These are phyloP conservation scores for Sycophila sp. DNA, from an alignment of 1,140 invertebrate genomes.

Conservation along the genomic window DNA sequence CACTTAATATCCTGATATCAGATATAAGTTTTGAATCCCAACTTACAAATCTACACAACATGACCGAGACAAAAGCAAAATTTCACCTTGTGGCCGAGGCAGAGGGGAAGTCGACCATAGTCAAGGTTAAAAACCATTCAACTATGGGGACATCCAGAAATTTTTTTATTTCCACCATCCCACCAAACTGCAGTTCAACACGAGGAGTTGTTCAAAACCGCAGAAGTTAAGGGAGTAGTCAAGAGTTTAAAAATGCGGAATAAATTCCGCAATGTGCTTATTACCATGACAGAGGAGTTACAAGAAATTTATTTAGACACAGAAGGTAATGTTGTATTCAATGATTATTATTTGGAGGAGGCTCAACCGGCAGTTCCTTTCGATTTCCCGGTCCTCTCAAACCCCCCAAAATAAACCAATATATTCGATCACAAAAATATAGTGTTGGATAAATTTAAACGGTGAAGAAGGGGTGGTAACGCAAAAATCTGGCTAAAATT, in stretches of 20 bases:
- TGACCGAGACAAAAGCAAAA: constrained; percentile 31
- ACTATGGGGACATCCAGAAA: constrained; percentile 19
- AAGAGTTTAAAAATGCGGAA: constrained; percentile 26
- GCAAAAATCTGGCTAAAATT: constrained; percentile 13
- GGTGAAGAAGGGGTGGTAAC: constrained; percentile 18
- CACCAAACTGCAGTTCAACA: constrained; percentile 12
- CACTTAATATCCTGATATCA: no score
- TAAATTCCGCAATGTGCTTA: constrained; percentile 31
- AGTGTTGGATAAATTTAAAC: constrained; percentile 25
- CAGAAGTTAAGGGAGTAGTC: constrained; percentile 20
- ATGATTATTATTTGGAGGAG: constrained; percentile 19
- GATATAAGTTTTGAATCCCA: no score
- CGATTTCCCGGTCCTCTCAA: not conserved
- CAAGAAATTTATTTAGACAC: constrained; percentile 20
- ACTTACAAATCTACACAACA: constrained; percentile 41
- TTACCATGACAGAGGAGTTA: constrained; percentile 10
- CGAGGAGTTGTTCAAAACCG: constrained; percentile 4
- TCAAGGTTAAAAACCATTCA: constrained; percentile 34
- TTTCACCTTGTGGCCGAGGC: constrained; percentile 35
- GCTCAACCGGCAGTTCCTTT: not conserved
- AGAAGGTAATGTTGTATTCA: constrained; percentile 24
- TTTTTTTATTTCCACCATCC: constrained; percentile 21
- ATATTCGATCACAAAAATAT: constrained; percentile 16
- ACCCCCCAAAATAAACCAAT: constrained; percentile 13
- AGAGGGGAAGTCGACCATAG: constrained; percentile 13